Base-by-base conservation (phyloP, 2,797 vertebrate genomes). In the Poecile montanus region DNA sequence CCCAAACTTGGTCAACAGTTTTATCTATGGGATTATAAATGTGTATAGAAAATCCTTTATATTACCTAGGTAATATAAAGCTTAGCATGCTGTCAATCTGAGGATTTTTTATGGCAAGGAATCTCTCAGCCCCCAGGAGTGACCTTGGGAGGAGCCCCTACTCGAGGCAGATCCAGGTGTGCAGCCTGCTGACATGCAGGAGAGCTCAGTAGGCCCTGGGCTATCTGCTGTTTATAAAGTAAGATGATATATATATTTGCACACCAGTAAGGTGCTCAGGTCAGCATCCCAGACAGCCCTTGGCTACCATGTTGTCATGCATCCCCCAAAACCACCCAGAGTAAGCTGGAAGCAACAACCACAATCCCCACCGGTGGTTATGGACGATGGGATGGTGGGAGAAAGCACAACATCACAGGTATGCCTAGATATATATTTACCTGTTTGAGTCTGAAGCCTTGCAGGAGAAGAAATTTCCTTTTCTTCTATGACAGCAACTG, bases 381-480 rank as follows among this genome's bases (percentile, higher is more conserved):
- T 36, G 42, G 63, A 38, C n/a, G 27, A 16, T n/a, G 32, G 36
- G 56, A 27, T 50, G 23, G 9, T 48, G 22, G 29, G 9, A 57
- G 11, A 16, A 62, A 38, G 23, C 11, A n/a, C 21, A 34, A 12
- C 9, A 19, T 20, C 36, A 21, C 0, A 0, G 9, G 11, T 30
- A 29, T 36, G 22, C 40, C 18, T 29, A 29, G 51, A 72, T 20
- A 29, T 32, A 22, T 14, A 3, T 63, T 81, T 57, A 66, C 32
- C 32, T 65, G 7, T 45, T 75, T 63, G 36, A 61, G 51, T 53
- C 38, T 75, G 34, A 71, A 87, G 30, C 47, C 40, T 68, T 79
- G 26, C 4, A 50, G 48, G 34, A 50, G 26, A 66, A 77, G 12
- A 75, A 57, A 38, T 50, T 45, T 58, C 21, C 23, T 82, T 79